Base-by-base conservation (phyloP, 2,113 vertebrate genomes). In the Barbus barbus region DNA sequence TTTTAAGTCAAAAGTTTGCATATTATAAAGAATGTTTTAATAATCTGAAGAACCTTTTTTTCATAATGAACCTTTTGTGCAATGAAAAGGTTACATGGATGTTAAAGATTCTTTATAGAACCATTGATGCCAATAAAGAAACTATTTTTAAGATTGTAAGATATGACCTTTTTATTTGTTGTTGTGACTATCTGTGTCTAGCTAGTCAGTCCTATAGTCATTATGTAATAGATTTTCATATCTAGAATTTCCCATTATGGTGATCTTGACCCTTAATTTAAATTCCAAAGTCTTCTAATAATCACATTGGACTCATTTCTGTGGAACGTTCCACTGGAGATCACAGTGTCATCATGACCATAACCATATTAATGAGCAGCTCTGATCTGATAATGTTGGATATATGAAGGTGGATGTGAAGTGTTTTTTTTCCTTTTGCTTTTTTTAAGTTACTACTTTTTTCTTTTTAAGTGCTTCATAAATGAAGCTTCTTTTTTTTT, bases 131-230 rank as follows among this genome's bases (percentile, higher is more conserved):
- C 61, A 65, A 18, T 65, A 18, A 63, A 63, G 2, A 31, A 31
- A 4, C 26, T 6, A 33, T 67, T 33, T 46, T 28, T 12, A 12
- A 53, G 12, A 36, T 0, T 56, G 26, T n/a, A 38, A 63, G 38
- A 80, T 46, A 80, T 80, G 41, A 80, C 60, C 16, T 22, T 31
- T n/a, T 61, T 53, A 20, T 36, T 58, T 65, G 16, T 65, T 80
- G 9, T 83, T 83, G 74, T 83, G 67, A 7, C 63, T 33, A 36
- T 85, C 44, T 67, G 44, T 83, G 38, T 82, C n/a, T 56, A 63
- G 51, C 12, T 41, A 73, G 38, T 67, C 24, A 14, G 13, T 48
- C 44, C 44, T 18, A 8, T 31, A 9, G 16, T 56, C 58, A 60
- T 20, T 48, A 53, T 78, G 60, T 74, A 75, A 46, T 24, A 7